Conservation (phyloP, 1,140 invertebrate species). For the Drosophila arizonae region DNA sequence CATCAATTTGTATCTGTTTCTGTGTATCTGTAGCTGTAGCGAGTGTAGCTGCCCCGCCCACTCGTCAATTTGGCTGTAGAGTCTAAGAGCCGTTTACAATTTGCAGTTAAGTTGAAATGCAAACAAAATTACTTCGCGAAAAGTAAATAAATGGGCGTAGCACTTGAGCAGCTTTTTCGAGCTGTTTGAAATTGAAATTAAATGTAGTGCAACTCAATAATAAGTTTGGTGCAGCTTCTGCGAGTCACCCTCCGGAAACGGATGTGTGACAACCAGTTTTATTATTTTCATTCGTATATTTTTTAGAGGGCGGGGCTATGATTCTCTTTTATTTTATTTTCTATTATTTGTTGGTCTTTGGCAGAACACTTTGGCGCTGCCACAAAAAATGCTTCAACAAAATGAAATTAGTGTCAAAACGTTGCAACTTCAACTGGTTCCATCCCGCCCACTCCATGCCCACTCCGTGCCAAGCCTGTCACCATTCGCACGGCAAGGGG, state of each 20-base stretch:
- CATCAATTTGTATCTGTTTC: slow-evolving; percentile 50
- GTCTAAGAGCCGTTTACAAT: slow-evolving; percentile 59
- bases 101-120: slow-evolving; percentile 64
- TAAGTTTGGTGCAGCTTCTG: slow-evolving; percentile 39
- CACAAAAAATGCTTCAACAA: slow-evolving; percentile 59
- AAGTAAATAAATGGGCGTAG: slow-evolving; percentile 69
- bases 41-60: neutral
- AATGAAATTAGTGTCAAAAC: slow-evolving; percentile 81
- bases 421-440: slow-evolving; percentile 59
- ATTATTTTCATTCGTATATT: neutral
- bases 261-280: slow-evolving; percentile 29
- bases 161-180: slow-evolving; percentile 56
- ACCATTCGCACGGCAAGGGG: slow-evolving; percentile 51
- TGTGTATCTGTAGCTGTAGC: slow-evolving; percentile 1
- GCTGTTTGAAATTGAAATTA: slow-evolving; percentile 65
- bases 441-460: neutral
- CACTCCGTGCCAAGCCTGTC: neutral
- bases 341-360: slow-evolving; percentile 14
- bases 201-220: slow-evolving; percentile 62
- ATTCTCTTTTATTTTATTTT: neutral
- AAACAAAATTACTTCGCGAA: slow-evolving; percentile 60
- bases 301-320: neutral
- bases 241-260: slow-evolving; percentile 14
- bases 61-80: slow-evolving; percentile 19
- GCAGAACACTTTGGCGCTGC: slow-evolving; percentile 34